Base-by-base conservation (phyloP, 2,113 vertebrate species). In the Sclerurus mexicanus region DNA sequence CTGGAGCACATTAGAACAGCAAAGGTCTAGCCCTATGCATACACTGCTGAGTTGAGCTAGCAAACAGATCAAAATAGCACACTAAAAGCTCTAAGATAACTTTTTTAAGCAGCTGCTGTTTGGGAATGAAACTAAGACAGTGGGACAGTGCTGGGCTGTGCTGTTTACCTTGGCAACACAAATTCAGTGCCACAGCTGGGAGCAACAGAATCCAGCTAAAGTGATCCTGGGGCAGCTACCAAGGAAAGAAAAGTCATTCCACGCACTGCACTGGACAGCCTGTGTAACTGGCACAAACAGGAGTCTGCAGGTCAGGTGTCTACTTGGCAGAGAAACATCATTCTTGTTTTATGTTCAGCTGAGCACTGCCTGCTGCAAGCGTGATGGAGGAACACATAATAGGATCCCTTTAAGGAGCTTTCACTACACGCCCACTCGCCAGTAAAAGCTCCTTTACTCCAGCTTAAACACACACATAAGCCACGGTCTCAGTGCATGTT, bases 141-240 rank as follows among this genome's bases (percentile, higher is more conserved):
- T 67, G 95, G 88, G 53, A 93, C 60, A 78, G 68, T 71, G 85
- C 95, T 87, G 84, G 77, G 94, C 91, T 93, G 93, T 71, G 93
- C 96, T 72, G 90, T 94, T 97, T 96, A 93, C 96, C 96, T 96
- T 88, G 96, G 93, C 96, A 93, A 96, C 93, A 93, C 83, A 96
- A 93, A 96, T 90, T 93, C 96, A 94, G 73, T 91, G 76, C 83
- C 96, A 96, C 90, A 88, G 90, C 90, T 90, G 95, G 90, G 92
- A 90, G 93, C 75, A 91, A 95, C 64, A 94, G 87, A 76, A 63
- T 87, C 74, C 95, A 94, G 92, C 96, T 96, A 95, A 93, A 96
- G 87, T 67, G 91, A 87, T 96, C 96, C 95, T 46, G 89, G n/a
- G 93, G 80, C 80, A 94, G 95, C 95, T 93, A 97, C 76, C 93